A percentile compares a stretch with the other conserved stretches of the same genome.
Evolutionary conservation across 2,797 vertebrate species (phyloP).

Genomic region (Danio aesculapii): DNA sequence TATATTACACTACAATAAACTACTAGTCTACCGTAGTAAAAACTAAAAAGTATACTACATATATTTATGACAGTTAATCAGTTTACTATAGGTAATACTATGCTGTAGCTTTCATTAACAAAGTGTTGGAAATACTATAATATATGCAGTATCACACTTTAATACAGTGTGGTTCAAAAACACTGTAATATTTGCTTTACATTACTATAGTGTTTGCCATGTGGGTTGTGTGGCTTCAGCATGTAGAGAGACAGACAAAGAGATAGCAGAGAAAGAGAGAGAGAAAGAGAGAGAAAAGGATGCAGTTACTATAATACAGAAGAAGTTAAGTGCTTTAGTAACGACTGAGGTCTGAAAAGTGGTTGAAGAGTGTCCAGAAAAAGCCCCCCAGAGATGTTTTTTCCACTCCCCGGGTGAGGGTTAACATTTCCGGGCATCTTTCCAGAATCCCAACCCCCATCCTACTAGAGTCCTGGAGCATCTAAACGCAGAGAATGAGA

Average conservation of each 20-base stretch:
- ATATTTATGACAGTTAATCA: too few species aligned
- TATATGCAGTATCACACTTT: too few species aligned
- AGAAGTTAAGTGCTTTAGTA: slow-evolving; percentile 55
- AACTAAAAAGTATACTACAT: too few species aligned
- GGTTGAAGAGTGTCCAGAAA: slow-evolving; percentile 16
- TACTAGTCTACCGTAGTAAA: too few species aligned
- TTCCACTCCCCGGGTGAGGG: slow-evolving; percentile 30
- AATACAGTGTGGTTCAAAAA: too few species aligned
- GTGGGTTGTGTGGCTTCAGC: background rate
- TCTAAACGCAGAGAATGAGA: slow-evolving; percentile 37
- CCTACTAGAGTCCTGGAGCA: slow-evolving; percentile 22
- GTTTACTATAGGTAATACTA: too few species aligned
- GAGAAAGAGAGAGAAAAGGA: background rate
- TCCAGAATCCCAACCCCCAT: slow-evolving; percentile 18
- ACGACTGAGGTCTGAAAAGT: slow-evolving; percentile 52
- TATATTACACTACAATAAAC: too few species aligned
- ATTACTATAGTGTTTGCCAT: too few species aligned
- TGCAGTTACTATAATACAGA: slow-evolving; percentile 13
- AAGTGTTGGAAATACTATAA: too few species aligned
- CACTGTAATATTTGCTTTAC: too few species aligned
- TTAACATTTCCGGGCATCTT: slow-evolving; percentile 52
- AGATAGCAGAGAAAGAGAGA: background rate
- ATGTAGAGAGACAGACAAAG: background rate
- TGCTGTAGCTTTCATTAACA: too few species aligned
- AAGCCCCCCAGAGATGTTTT: slow-evolving; percentile 36